Conservation (phyloP, 2,888 invertebrate genomes). For the Malthinus seriepunctatus region DNA sequence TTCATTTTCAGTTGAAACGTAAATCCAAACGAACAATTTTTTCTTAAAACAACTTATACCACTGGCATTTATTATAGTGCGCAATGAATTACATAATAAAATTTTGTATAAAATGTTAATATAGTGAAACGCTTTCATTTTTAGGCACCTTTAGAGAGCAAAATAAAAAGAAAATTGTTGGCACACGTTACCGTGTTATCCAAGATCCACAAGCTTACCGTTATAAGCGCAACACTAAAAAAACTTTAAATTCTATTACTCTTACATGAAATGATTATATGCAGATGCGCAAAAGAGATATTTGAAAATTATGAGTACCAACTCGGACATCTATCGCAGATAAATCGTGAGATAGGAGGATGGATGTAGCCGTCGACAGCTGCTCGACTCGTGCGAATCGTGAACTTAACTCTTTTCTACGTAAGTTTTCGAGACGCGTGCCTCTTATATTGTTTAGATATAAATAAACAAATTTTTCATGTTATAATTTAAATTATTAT, state of each 20-base stretch:
- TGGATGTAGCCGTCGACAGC: conserved; percentile 34
- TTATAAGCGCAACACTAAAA: background rate
- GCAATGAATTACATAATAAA: too few species aligned
- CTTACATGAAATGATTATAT: conserved; percentile 28
- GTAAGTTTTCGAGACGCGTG: conserved; percentile 33
- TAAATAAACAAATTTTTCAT: too few species aligned
- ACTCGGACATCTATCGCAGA: conserved; percentile 32
- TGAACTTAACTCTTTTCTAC: conserved; percentile 22
- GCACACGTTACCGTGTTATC: background rate
- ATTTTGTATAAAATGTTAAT: too few species aligned
- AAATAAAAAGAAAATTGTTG: background rate
- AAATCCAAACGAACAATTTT: too few species aligned
- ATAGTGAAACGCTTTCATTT: background rate
- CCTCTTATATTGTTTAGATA: conserved; percentile 1
- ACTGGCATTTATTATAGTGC: too few species aligned
- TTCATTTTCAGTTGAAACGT: too few species aligned
- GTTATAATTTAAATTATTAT: too few species aligned
- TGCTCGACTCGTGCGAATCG: conserved; percentile 25
- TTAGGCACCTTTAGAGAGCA: background rate
- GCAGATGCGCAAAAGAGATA: conserved; percentile 33
- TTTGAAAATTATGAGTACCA: conserved; percentile 34
- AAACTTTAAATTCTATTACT: conserved; percentile 15
- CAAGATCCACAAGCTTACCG: too few species aligned
- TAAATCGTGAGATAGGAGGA: conserved; percentile 33
- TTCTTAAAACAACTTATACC: too few species aligned